Conservation (phyloP, 2,113 vertebrate genomes). For the Tupaia chinensis region DNA sequence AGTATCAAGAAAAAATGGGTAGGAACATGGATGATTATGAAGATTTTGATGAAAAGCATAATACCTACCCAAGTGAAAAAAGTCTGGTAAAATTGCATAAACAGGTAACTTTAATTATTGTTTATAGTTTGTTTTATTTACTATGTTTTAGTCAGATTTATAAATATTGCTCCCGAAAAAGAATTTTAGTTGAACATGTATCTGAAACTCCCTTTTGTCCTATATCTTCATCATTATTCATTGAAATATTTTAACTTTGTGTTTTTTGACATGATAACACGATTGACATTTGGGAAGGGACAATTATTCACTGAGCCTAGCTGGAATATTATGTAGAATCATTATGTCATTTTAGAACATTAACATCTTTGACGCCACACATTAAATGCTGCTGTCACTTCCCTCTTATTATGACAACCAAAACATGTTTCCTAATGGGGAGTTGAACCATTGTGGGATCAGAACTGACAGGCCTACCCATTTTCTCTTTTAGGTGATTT, state of each 20-base stretch:
- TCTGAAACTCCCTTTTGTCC: constrained; percentile 1
- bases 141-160: constrained; percentile 7
- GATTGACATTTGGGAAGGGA: neutral
- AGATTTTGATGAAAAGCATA: constrained; percentile 97
- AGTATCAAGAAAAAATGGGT: constrained; percentile 94
- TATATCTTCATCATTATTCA: neutral
- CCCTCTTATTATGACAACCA: neutral
- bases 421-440: neutral
- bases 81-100: constrained; percentile 93
- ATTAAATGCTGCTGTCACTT: neutral
- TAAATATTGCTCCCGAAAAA: constrained; percentile 16
- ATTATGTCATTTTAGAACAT: neutral
- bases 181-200: constrained; percentile 1
- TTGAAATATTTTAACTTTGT: constrained; percentile 59
- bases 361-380: neutral
- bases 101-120: constrained; percentile 88
- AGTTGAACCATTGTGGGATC: neutral
- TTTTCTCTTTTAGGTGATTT: constrained; percentile 90
- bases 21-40: constrained; percentile 95
- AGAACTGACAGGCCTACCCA: neutral
- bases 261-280: neutral
- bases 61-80: constrained; percentile 90
- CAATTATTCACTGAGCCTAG: neutral
- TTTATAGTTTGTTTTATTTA: constrained; percentile 35
- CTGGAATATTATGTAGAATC: neutral